These are phyloP conservation scores for Cyprinodon diabolis DNA, from an alignment of 2,797 vertebrate genomes.

Conservation along the genomic window DNA sequence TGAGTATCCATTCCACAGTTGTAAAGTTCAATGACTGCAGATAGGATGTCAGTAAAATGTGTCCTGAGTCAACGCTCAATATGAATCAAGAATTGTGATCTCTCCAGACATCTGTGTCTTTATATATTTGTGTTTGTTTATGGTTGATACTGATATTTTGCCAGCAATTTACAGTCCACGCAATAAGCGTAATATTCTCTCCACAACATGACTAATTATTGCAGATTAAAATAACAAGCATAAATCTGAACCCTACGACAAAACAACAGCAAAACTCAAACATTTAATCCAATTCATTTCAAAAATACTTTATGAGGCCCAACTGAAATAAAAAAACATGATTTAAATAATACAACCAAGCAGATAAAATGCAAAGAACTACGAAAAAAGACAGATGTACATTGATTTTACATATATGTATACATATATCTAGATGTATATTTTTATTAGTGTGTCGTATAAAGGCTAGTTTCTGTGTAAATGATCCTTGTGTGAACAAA, in stretches of 20 bases:
- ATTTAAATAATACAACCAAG: not conserved
- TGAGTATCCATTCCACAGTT: conserved; percentile 23
- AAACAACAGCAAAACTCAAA: too few species aligned
- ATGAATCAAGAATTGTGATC: conserved; percentile 43
- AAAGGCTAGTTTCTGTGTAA: too few species aligned
- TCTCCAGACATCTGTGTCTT: conserved; percentile 16
- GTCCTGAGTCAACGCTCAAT: conserved; percentile 44
- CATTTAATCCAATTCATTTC: too few species aligned
- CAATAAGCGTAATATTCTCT: not conserved
- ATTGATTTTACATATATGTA: not conserved
- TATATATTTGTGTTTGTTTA: not conserved
- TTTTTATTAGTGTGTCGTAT: not conserved
- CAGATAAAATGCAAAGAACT: not conserved
- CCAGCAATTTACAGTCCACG: not conserved
- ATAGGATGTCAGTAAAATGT: conserved; percentile 60
- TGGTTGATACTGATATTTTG: not conserved
- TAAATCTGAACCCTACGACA: not conserved
- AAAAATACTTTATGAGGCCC: too few species aligned
- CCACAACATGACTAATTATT: not conserved
- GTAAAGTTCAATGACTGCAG: conserved; percentile 29
- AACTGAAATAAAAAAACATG: not conserved
- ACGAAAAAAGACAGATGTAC: not conserved
- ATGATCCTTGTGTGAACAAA: too few species aligned
- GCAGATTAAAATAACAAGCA: not conserved
- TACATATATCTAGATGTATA: not conserved